phyloP scores from a whole-genome alignment of 2,888 invertebrate genomes.

The Cremastobaeus sp. region DNA sequence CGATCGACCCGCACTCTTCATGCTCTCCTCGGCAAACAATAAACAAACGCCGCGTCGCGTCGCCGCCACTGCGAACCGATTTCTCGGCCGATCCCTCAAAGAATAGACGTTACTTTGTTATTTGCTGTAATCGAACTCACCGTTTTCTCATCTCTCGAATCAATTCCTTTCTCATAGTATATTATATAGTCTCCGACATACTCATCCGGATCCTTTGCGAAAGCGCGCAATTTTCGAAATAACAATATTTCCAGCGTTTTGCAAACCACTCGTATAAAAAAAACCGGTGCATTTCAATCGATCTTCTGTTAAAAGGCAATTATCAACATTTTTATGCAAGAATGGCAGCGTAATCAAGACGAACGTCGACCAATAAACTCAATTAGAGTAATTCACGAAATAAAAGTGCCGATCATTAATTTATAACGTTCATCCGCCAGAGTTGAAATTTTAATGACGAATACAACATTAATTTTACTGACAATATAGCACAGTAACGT shows the following conservation, averaged over 20 bases:
- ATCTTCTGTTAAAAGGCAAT: too few species aligned
- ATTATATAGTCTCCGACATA: too few species aligned
- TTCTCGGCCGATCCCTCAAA: constrained; percentile 30
- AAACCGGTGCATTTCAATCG: too few species aligned
- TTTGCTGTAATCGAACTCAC: constrained; percentile 22
- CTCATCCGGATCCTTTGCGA: too few species aligned
- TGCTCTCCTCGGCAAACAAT: too few species aligned
- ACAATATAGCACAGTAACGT: constrained; percentile 50
- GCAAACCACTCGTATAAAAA: too few species aligned
- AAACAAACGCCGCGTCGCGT: too few species aligned
- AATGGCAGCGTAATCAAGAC: neutral
- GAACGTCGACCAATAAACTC: too few species aligned
- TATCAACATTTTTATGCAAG: neutral
- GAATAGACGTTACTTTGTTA: constrained; percentile 30
- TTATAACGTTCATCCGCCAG: constrained; percentile 30
- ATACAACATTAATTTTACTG: constrained; percentile 49
- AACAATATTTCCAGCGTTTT: constrained; percentile 4
- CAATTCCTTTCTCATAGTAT: constrained; percentile 31
- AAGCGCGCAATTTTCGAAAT: constrained; percentile 19
- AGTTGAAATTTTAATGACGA: constrained; percentile 48
- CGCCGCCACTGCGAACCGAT: too few species aligned
- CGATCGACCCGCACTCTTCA: too few species aligned
- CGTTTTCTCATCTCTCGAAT: constrained; percentile 25
- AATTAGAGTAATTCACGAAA: constrained; percentile 13
- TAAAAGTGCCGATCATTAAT: constrained; percentile 35